Base-by-base conservation (phyloP, 1,140 invertebrate species). In the Bombus impatiens region DNA sequence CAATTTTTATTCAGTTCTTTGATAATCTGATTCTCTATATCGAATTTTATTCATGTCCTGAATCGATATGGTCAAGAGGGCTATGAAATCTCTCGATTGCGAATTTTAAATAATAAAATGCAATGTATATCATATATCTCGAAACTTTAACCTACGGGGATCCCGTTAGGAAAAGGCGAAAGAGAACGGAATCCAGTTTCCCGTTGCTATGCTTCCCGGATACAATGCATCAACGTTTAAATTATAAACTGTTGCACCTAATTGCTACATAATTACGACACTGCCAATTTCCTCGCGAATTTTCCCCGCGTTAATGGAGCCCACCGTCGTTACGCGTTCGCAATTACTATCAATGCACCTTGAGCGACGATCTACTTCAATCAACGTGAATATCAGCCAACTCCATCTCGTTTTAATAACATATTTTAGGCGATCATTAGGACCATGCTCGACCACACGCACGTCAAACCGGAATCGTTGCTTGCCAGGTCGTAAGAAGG, bases 391-490 rank as follows among this genome's bases (percentile, higher is more conserved):
- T 77, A 81, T 87, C 70, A 65, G 59, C 35, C 35, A 32, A 44
- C 35, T 78, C 40, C 32, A 74, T 78, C 80, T 37, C 74, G 35
- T 40, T 62, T 78, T 91, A 91, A 93, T 92, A 89, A 92, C 87
- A 91, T 89, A 92, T 92, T 92, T 92, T 89, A 91, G 82, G 47
- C 53, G 59, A 82, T 82, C 78, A 79, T 91, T 92, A 87, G 80
- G 70, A 3, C 40, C 35, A 65, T 47, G 5, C n/a, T 40, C 82
- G 90, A 90, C 91, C 88, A 88, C 82, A 84, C 89, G 83, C 88
- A 71, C 40, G 84, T 28, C 87, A 74, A n/a, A 42, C 25, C 28
- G 12, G 42, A 65, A 25, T 47, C 62, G 71, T 68, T 25, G 18
- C 18, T 68, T 22, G 28, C 25, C 25, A 32, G 37, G 25, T 53